Evolutionary conservation across 2,888 invertebrate genomes (phyloP), one percentile per base, ranked within the genome.

Genomic region (Euclidia mi): DNA sequence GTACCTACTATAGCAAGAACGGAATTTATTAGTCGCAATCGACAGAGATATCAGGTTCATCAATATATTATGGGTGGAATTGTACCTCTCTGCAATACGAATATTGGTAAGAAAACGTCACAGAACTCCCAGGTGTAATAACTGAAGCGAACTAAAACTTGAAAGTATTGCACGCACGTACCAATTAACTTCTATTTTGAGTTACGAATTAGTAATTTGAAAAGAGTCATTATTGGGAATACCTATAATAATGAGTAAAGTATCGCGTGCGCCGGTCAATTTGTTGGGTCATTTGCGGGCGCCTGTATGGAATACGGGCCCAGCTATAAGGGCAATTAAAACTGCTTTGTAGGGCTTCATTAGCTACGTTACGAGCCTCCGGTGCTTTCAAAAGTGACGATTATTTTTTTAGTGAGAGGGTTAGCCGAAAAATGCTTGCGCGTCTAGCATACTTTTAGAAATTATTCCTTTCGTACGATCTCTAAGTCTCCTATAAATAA

Each of bases 191-290:
- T 60, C 56, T 42, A 52, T 56, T 68, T 47, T 57, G 44, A 55
- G 29, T 50, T 60, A 49, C 44, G 37, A 45, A 56, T 47, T 32
- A 50, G 12, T 50, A 63, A 56, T 56, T 70, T 61, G 56, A 72
- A 62, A 60, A 57, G 35, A 61, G 55, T 57, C 65, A 74, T 79
- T 79, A 79, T 67, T 65, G 63, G 66, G 68, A 79, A 80, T 77
- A 67, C 53, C 65, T 71, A 71, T 72, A 73, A 70, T 72, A 70
- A 62, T 64, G 69, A 84, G 81, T 77, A 71, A 82, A 83, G 78
- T 73, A 87, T 94, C 85, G 94, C 94, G 93, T 94, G 94, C 80
- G 84, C 81, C 83, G 84, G 87, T 91, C 91, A 94, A 92, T 93
- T 94, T 92, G 91, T 88, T 84, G 83, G 89, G 88, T 91, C 91